Conservation (phyloP, 2,113 vertebrate genomes). For the Mormoops blainvillei region DNA sequence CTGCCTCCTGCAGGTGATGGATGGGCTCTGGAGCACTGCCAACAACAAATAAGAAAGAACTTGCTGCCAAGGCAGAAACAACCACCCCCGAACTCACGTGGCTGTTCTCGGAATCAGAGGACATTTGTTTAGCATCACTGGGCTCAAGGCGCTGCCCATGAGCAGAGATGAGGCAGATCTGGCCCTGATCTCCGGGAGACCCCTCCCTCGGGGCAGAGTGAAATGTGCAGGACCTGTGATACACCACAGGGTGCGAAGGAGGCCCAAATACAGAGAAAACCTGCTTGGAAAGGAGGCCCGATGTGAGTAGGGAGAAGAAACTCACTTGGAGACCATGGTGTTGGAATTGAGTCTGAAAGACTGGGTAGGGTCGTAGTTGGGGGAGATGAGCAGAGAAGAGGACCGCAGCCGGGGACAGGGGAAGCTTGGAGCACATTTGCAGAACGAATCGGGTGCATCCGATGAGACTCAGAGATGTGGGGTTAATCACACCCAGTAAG, state of each 20-base stretch:
- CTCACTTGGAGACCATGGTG: accelerated
- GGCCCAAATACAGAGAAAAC: neutral
- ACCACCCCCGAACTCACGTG: neutral
- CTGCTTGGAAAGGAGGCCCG: neutral
- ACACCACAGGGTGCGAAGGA: neutral
- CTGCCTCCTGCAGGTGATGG: slow-evolving; percentile 21
- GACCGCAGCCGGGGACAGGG: neutral
- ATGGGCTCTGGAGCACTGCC: neutral
- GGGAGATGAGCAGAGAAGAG: neutral
- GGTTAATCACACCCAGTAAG: neutral
- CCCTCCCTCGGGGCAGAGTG: neutral
- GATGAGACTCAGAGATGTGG: neutral
- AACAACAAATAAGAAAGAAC: neutral
- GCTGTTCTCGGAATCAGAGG: neutral
- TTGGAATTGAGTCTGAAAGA: neutral
- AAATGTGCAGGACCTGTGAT: neutral
- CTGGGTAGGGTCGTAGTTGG: neutral
- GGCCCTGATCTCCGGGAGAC: neutral
- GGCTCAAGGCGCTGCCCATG: accelerated
- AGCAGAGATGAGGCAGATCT: neutral
- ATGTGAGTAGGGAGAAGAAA: neutral
- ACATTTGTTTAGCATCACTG: neutral
- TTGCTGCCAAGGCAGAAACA: neutral
- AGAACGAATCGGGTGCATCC: neutral
- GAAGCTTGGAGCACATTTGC: neutral